Conservation (phyloP, 2,113 vertebrate species). For the Channa maculata region DNA sequence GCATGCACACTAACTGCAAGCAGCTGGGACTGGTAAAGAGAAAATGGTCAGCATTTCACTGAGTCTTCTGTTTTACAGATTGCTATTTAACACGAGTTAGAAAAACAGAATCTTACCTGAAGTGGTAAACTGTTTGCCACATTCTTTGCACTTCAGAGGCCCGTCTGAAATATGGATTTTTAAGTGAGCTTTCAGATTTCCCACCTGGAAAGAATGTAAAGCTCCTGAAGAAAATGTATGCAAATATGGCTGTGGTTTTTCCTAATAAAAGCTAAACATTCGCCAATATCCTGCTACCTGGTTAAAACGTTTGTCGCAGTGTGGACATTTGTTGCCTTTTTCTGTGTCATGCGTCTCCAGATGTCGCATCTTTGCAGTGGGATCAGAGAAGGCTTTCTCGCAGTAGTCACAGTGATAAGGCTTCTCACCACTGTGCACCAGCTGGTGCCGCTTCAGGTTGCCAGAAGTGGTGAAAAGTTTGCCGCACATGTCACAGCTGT, state of each 20-base stretch:
- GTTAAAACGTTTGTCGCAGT: conserved; percentile 98
- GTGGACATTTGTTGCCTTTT: conserved; percentile 96
- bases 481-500: conserved; percentile 93
- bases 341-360: conserved; percentile 95
- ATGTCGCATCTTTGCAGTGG: conserved; percentile 98
- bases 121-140: conserved; percentile 98
- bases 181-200: conserved; percentile 95
- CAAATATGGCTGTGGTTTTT: not conserved
- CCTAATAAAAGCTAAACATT: not conserved
- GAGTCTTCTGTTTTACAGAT: not conserved
- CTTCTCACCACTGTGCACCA: conserved; percentile 98
- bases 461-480: conserved; percentile 98
- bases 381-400: conserved; percentile 94
- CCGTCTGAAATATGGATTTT: conserved; percentile 96
- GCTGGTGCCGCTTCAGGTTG: conserved; percentile 96
- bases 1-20: not conserved
- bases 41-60: not conserved
- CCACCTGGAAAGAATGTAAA: conserved; percentile 80
- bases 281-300: conserved; percentile 82
- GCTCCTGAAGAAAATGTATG: no score
- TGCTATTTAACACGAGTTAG: not conserved
- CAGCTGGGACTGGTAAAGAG: not conserved
- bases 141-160: conserved; percentile 96
- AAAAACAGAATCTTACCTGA: conserved; percentile 86
- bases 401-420: conserved; percentile 97